Percentiles rank a stretch among this genome's conserved stretches.
Conservation (phyloP, 2,113 vertebrate species). For the Pampusana beccarii region DNA sequence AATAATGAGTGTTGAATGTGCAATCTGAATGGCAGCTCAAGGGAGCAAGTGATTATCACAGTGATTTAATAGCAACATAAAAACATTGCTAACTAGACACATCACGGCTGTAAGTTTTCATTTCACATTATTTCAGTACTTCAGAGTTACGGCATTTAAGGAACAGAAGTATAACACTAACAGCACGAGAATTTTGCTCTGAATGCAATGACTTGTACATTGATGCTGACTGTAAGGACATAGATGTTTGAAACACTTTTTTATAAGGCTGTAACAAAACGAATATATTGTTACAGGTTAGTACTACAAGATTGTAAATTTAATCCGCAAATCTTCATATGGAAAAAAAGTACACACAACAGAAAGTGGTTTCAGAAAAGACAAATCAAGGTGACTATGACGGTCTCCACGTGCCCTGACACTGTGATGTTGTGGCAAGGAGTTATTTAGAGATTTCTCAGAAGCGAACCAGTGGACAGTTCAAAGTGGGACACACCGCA, state of each 20-base stretch:
- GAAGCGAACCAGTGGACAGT: neutral
- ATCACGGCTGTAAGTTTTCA: neutral
- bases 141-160: neutral
- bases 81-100: neutral
- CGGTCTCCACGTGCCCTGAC: neutral
- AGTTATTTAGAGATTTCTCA: neutral
- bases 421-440: neutral
- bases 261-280: neutral
- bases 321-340: neutral
- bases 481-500: neutral
- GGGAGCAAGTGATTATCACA: neutral
- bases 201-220: neutral
- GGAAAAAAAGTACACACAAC: neutral
- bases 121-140: neutral
- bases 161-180: neutral
- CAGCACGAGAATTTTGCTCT: neutral
- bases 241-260: neutral
- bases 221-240: neutral
- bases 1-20: neutral
- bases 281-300: neutral
- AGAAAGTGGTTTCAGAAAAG: neutral
- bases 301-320: rapidly evolving
- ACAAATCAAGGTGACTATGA: neutral
- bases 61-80: neutral
- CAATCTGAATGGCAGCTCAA: neutral